phyloP scores from a whole-genome alignment of 2,113 vertebrate genomes.

The Hiodon tergisus region DNA sequence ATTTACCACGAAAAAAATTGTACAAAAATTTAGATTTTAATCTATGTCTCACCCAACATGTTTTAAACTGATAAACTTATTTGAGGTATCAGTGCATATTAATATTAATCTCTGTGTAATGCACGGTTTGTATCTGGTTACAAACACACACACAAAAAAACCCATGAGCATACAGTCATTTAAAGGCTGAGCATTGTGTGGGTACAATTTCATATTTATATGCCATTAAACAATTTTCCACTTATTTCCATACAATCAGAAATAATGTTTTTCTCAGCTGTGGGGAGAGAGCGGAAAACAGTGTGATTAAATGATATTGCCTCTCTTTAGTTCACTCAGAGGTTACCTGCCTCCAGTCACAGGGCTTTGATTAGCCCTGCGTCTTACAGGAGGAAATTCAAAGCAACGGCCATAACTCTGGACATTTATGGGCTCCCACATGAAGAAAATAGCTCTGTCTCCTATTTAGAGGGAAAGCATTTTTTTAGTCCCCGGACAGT shows the following conservation, averaged over 20 bases:
- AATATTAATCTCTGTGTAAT: too few relatives aligned
- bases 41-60: too few relatives aligned
- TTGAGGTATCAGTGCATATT: too few relatives aligned
- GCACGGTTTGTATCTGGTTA: too few relatives aligned
- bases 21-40: too few relatives aligned
- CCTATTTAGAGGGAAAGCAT: conserved; percentile 41
- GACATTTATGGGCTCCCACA: conserved; percentile 38
- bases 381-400: conserved; percentile 55
- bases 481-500: conserved; percentile 40
- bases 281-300: conserved; percentile 46
- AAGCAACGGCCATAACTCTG: conserved; percentile 44
- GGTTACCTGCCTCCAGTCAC: conserved; percentile 59
- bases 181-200: conserved; percentile 25
- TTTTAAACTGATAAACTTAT: too few relatives aligned
- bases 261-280: conserved; percentile 47
- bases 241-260: conserved; percentile 48
- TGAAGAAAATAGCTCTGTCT: conserved; percentile 50
- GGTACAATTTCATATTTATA: conserved; percentile 32
- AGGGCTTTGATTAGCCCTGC: conserved; percentile 60
- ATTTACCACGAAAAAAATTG: too few relatives aligned
- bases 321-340: conserved; percentile 58
- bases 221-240: conserved; percentile 49
- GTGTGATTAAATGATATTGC: conserved; percentile 62
- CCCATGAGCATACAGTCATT: background rate
- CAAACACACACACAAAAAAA: background rate